Evolutionary conservation across 2,888 invertebrate genomes (phyloP), one percentile per base, ranked within the genome.

Genomic region (Macropis europaea): DNA sequence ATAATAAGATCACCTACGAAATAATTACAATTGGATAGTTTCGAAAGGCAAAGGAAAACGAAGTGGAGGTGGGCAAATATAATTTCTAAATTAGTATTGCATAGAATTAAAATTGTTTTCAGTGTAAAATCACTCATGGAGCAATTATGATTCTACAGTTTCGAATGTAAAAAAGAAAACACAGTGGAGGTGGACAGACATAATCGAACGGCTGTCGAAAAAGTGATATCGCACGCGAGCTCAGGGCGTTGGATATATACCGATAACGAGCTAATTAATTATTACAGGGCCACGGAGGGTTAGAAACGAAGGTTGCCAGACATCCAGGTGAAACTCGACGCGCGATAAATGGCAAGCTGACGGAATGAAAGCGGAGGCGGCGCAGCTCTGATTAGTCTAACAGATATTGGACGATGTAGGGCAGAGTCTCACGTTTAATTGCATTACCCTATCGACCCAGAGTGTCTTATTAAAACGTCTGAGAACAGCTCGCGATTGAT

Each of bases 361-460:
- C 4, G 17, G 43, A 26, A 52, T 52, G 45, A 71, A 71, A 71
- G 61, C 52, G 47, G 13, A 60, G 13, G 13, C 38, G 42, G n/a
- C 32, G 17, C 38, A 54, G 60, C 60, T 56, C 64, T 72, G 72
- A 72, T 72, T 66, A 73, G 43, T 40, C 52, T 28, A 11, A 13
- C 15, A 43, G 36, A 61, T 56, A 61, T 50, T 32, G 43, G 40
- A 36, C 56, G 43, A 32, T 17, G 17, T 45, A 15, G 38, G 26
- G 40, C 40, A 57, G 43, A 50, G 17, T 19, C 19, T 52, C 34
- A 13, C 24, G 17, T 28, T 22, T 22, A 43, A 32, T 47, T 15
- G 43, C 52, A 5, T 45, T 45, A 32, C 9, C 13, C 11, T 13
- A 2, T 19, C 22, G 34, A 30, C 19, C 17, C 15, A 28, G 15